phyloP scores from a whole-genome alignment of 2,797 vertebrate species.

The Tachyglossus aculeatus region DNA sequence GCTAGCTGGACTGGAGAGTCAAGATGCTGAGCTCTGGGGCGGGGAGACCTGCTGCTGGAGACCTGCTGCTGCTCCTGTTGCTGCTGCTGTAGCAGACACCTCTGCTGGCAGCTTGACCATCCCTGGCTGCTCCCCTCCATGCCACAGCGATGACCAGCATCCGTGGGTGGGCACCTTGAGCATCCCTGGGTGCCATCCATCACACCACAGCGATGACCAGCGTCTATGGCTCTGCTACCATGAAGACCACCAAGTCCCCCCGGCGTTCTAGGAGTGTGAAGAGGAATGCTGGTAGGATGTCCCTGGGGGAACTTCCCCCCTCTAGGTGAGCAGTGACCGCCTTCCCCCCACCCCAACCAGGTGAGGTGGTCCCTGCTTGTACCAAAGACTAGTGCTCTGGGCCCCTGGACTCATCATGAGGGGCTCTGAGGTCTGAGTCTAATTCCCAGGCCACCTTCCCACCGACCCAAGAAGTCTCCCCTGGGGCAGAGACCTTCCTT shows the following conservation, averaged over 20 bases:
- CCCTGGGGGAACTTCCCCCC: constrained; percentile 80
- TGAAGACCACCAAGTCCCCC: constrained; percentile 69
- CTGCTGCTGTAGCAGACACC: constrained; percentile 15
- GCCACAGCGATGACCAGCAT: too few species aligned
- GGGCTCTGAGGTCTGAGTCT: too few species aligned
- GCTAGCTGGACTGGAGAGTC: background rate
- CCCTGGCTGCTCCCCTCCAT: background rate
- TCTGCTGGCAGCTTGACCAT: rapidly evolving
- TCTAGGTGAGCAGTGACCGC: constrained; percentile 82
- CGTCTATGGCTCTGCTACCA: constrained; percentile 62
- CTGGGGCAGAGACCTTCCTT: too few species aligned
- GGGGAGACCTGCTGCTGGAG: background rate
- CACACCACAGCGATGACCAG: constrained; percentile 72
- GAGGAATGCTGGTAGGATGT: constrained; percentile 81
- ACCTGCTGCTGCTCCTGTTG: background rate
- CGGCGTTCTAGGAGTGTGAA: constrained; percentile 81
- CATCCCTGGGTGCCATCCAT: too few species aligned
- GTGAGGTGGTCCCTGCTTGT: too few species aligned
- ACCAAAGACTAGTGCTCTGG: too few species aligned
- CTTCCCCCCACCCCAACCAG: too few species aligned
- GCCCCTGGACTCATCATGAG: too few species aligned
- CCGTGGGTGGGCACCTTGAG: too few species aligned
- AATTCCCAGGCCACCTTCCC: too few species aligned
- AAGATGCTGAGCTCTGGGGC: constrained; percentile 1
- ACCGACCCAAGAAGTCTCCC: too few species aligned